Percentiles rank a stretch among this genome's conserved stretches.
These are phyloP conservation scores for Nymphalis c-album DNA, from an alignment of 2,888 invertebrate genomes.

Conservation along the genomic window DNA sequence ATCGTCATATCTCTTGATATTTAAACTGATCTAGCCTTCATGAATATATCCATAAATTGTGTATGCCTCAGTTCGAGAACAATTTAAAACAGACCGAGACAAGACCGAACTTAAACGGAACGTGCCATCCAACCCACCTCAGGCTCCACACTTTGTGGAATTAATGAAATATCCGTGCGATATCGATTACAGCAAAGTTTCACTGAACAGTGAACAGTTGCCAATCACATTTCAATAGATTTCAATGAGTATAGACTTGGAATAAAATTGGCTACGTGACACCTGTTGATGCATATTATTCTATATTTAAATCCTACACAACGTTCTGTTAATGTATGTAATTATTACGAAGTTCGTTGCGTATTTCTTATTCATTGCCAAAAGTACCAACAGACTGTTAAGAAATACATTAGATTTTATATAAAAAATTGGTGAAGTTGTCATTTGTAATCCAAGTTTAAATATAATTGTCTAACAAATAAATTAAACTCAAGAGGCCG, in stretches of 20 bases:
- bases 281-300: constrained; percentile 14
- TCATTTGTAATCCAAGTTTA: no score
- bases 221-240: constrained; percentile 8
- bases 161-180: constrained; percentile 56
- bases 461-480: no score
- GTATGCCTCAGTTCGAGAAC: constrained; percentile 48
- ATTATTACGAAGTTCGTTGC: background rate
- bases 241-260: constrained; percentile 14
- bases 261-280: constrained; percentile 6
- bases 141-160: constrained; percentile 52
- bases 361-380: background rate
- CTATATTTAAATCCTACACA: constrained; percentile 3
- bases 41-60: constrained; percentile 33
- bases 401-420: no score
- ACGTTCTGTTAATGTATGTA: background rate
- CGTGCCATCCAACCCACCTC: constrained; percentile 45
- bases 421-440: no score
- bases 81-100: constrained; percentile 43
- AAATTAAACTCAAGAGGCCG: no score
- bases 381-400: no score
- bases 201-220: constrained; percentile 11
- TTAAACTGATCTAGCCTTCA: constrained; percentile 29
- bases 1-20: constrained; percentile 5
- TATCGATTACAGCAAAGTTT: constrained; percentile 23
- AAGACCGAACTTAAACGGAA: constrained; percentile 27